Percentiles rank a stretch among this genome's conserved stretches.
phyloP scores from a whole-genome alignment of 2,797 vertebrate species.

The Meriones psammophilus region DNA sequence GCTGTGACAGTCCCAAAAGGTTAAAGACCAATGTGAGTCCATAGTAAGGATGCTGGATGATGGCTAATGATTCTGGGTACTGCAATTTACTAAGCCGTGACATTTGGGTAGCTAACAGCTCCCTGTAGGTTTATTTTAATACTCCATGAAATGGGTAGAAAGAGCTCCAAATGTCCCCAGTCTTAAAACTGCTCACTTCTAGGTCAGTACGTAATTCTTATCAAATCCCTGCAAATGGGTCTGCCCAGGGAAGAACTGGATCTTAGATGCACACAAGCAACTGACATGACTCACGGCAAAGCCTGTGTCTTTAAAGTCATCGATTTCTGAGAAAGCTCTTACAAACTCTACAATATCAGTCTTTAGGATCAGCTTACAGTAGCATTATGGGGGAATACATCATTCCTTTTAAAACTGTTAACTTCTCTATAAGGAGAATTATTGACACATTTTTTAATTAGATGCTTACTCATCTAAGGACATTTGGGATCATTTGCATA shows the following conservation, averaged over 20 bases:
- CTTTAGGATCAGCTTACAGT: conserved; percentile 34
- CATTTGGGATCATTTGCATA: background rate
- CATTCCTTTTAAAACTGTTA: conserved; percentile 13
- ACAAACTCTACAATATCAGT: background rate
- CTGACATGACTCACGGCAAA: background rate
- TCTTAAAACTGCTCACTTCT: background rate
- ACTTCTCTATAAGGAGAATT: conserved; percentile 40
- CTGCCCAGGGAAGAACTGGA: background rate
- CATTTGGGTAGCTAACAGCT: background rate
- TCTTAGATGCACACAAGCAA: background rate
- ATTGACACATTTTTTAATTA: conserved; percentile 53
- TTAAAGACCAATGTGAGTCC: background rate
- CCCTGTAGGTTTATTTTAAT: background rate
- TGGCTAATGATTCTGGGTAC: background rate
- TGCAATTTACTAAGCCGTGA: too few relatives aligned
- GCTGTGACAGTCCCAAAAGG: background rate
- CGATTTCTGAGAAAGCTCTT: background rate
- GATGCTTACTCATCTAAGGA: conserved; percentile 32
- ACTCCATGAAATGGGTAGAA: background rate
- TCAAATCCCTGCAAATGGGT: background rate
- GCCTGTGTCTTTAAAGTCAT: background rate
- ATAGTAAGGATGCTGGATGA: too few relatives aligned
- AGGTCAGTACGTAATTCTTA: background rate
- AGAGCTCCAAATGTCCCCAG: background rate
- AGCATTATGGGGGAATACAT: conserved; percentile 44